Evolutionary conservation across 2,888 invertebrate genomes (phyloP), one percentile per base, ranked within the genome.

Genomic region (Spisula solida): DNA sequence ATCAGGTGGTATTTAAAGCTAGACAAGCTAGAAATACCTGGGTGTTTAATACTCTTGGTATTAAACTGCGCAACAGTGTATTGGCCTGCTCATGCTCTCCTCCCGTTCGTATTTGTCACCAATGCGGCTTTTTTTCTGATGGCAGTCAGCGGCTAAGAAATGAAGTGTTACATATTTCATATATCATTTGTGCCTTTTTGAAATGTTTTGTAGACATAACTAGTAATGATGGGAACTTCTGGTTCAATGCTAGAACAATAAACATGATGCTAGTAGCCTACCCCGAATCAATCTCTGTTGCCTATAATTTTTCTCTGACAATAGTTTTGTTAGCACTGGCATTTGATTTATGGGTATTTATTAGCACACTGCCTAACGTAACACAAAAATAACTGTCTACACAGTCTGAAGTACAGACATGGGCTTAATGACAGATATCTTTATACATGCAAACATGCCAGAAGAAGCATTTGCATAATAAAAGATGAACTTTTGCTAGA

Each of bases 21-120:
- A 88, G 56, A 81, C 85, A 87, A 88, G 90, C 90, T 90, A 86
- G 90, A 90, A 90, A 90, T 90, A 90, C 90, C 90, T 90, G 90
- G 84, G 75, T 75, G 70, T 75, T 34, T 34, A 75, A 34, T 34
- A 75, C 31, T 75, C 75, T 75, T 31, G 60, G 60, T 66, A 66
- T n/a, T 25, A 25, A 66, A 66, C 60, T 75, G 75, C 31, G 70
- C 25, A 78, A 84, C 84, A 75, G 41, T 84, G 75, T 20, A n/a
- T 75, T 75, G 75, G 31, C 14, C 75, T 5, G 47, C 80, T 47
- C 80, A 80, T 80, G 20, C 51, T 47, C 80, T 80, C 80, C 80
- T 48, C 8, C 80, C n/a, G 10, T 25, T 47, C 75, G 4, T 31
- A 25, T 34, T 14, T 75, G 75, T 75, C 75, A 75, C 31, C 75